Percentiles rank a stretch among this genome's conserved stretches.
Conservation (phyloP, 1,140 invertebrate genomes). For the honey bee (Apis mellifera) region DNA sequence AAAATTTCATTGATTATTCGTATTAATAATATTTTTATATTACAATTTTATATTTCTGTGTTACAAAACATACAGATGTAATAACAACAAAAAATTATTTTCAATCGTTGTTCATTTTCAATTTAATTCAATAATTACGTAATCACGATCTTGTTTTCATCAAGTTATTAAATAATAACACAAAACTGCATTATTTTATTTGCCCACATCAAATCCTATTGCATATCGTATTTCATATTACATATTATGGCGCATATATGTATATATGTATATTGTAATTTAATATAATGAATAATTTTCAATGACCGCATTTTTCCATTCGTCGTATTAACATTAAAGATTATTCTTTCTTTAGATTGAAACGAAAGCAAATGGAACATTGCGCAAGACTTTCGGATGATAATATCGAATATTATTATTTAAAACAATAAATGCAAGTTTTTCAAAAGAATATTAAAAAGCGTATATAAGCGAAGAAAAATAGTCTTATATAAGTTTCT, state of each 20-base stretch:
- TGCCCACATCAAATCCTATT: not conserved
- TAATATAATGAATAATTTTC: constrained; percentile 32
- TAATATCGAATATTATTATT: not conserved
- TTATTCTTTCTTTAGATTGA: constrained; percentile 1
- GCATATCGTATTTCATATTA: constrained; percentile 8
- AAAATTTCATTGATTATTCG: not conserved
- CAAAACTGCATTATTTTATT: constrained; percentile 5
- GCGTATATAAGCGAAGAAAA: not conserved
- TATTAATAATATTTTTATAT: not conserved
- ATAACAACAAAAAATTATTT: not conserved
- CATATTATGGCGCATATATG: not conserved
- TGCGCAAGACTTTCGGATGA: constrained; percentile 9
- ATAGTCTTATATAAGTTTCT: not conserved
- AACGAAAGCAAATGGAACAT: not conserved
- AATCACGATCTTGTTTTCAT: not conserved
- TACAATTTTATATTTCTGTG: not conserved
- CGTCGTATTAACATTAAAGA: constrained; percentile 17
- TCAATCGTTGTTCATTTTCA: too few species aligned
- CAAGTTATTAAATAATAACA: not conserved
- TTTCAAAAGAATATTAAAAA: not conserved
- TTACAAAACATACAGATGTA: not conserved
- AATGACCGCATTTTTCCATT: constrained; percentile 7
- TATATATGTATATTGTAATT: constrained; percentile 16
- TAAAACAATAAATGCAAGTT: not conserved
- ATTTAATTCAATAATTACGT: not conserved